Evolutionary conservation across 1,140 invertebrate species (phyloP), one percentile per base, ranked within the genome.

Genomic region (Zophobas morio): DNA sequence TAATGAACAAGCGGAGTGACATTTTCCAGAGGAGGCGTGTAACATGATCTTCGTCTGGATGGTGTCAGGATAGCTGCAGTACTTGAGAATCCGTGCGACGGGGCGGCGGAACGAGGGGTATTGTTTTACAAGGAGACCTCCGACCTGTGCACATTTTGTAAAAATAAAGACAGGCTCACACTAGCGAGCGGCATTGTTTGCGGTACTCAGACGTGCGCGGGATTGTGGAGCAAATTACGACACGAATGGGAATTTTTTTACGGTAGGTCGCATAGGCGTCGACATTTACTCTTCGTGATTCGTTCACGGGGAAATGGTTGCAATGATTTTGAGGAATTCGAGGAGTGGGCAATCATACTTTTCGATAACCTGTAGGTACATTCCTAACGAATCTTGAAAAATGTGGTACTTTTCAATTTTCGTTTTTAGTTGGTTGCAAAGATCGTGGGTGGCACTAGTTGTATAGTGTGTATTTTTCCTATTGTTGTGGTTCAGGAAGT

Each of bases 121-220:
- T 63, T 63, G 57, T 63, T 39, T 63, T 63, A 63, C 57, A 63
- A 63, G 57, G 33, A 20, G 60, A 66, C 60, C 60, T 42, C 20
- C 39, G 60, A 66, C 60, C 60, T 39, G 39, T 39, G 42, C 37
- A 66, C 60, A 66, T 20, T 66, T 20, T n/a, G 42, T 32, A 66
- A 40, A 46, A 57, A 57, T 57, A 4, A 4, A 57, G 54, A 57
- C 54, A 35, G 20, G 49, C 49, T 51, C 49, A 51, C 49, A 51
- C 49, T 51, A n/a, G 20, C 3, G 2, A 57, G 54, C 54, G 54
- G 54, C 35, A 57, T 57, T 57, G 54, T 57, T 57, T 57, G 54
- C 34, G 54, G 54, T 36, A 57, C 33, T 20, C 4, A 51, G 49
- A 51, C 49, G n/a, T 51, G 49, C 49, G 20, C 49, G 20, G 49